Evolutionary conservation across 2,113 vertebrate species (phyloP).

Genomic region (Peromyscus maniculatus): DNA sequence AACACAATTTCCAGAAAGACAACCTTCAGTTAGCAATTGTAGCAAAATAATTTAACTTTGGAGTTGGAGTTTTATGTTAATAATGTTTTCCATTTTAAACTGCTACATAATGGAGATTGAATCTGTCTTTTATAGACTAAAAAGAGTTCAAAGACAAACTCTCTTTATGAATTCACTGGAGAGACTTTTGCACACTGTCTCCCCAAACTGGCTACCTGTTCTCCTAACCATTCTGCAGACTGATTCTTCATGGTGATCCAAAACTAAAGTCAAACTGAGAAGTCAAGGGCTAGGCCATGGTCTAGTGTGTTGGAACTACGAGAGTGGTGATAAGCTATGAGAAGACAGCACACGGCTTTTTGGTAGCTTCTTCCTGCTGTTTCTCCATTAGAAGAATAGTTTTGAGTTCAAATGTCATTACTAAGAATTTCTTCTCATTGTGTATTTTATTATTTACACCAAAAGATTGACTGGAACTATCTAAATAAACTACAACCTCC

Average conservation of each 20-base stretch:
- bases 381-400: not conserved
- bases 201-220: not conserved
- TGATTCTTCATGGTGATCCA: not conserved
- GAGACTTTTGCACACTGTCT: not conserved
- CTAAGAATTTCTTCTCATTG: constrained; percentile 79
- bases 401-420: not conserved
- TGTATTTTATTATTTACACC: constrained; percentile 92
- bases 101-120: constrained; percentile 91
- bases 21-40: constrained; percentile 60
- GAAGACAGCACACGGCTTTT: not conserved
- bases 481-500: constrained; percentile 88
- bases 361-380: not conserved
- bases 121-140: constrained; percentile 92
- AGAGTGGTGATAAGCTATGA: not conserved
- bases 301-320: not conserved
- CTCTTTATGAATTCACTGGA: not conserved
- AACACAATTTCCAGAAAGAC: not conserved
- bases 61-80: constrained; percentile 91
- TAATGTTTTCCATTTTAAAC: constrained; percentile 90
- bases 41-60: constrained; percentile 83
- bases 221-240: not conserved
- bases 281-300: not conserved
- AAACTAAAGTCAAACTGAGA: not conserved
- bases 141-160: constrained; percentile 84
- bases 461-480: constrained; percentile 89